Conservation (phyloP, 37 sponge, comb jelly and placozoan genomes). For the Corticium candelabrum region DNA sequence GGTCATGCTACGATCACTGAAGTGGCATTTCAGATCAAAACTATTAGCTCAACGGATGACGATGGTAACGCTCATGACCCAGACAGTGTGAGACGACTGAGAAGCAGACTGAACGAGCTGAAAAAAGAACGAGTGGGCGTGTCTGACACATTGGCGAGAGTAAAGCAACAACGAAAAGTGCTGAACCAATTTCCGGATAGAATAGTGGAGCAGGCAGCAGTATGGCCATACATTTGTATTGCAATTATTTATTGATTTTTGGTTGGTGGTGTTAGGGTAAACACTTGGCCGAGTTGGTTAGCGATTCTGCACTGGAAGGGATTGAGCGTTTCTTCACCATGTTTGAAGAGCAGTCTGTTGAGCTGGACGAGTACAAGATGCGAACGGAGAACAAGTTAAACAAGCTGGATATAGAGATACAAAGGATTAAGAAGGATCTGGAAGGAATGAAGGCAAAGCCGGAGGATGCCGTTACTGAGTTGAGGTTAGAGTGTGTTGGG, state of each 20-base stretch:
- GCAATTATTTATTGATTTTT: no score
- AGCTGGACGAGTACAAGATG: background rate
- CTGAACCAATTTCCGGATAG: background rate
- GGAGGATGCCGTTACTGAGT: background rate
- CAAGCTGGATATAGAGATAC: background rate
- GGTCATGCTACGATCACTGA: background rate
- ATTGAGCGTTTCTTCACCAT: background rate
- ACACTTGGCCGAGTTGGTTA: no score
- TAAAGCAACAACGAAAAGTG: background rate
- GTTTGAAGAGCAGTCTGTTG: background rate
- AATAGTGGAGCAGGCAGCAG: no score
- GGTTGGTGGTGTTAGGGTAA: no score
- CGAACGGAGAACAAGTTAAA: background rate
- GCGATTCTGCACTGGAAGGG: background rate
- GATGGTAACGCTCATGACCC: background rate
- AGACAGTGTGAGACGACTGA: background rate
- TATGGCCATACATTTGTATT: no score
- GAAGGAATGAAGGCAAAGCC: background rate
- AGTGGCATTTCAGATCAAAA: background rate
- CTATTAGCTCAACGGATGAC: no score
- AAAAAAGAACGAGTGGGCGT: background rate
- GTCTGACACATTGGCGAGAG: background rate
- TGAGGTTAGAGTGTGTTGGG: no score
- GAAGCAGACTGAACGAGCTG: background rate
- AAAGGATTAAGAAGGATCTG: background rate